Base-by-base conservation (phyloP, 2,888 invertebrate genomes). In the Epistrophe grossulariae region DNA sequence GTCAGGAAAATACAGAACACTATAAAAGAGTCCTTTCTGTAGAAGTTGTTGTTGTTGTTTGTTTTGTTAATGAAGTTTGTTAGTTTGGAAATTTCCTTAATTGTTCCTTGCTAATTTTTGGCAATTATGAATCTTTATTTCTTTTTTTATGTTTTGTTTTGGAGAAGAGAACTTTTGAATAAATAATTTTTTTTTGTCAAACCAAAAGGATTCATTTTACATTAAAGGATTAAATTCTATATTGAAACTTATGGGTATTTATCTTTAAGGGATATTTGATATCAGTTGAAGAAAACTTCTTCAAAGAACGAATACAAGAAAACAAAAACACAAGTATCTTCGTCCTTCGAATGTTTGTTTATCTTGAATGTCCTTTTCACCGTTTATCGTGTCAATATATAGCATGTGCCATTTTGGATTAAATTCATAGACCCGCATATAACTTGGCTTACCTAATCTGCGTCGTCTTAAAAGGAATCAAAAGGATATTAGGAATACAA, bases 311-410 rank as follows among this genome's bases (percentile, higher is more conserved):
- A 55, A 55, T n/a, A n/a, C 3, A 55, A 55, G 40, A 19, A 68
- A 62, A 76, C 59, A 72, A 82, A 66, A 78, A 72, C 60, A 68
- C 43, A 82, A 72, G 66, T 59, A 71, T 76, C 48, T 76, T 70
- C 70, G 52, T 57, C 57, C 43, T 24, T 55, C 19, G 31, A 55
- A 55, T 52, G 40, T 66, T 79, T 84, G 52, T 62, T 84, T 84
- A 84, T 79, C 79, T 79, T 40, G 55, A 52, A 50, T 17, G 59
- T 50, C 64, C 50, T 24, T 40, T 55, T 57, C 43, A 71, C 10
- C 45, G 28, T 24, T n/a, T 40, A 52, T 77, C 59, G 68, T 71
- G 76, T 50, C 62, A 79, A 45, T 48, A 31, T 70, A 50, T 52
- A 28, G 35, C 35, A 60, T 78, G 66, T 79, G 62, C 70, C 83